Conservation (phyloP, 2,888 invertebrate species). For the Drosophila mimica region DNA sequence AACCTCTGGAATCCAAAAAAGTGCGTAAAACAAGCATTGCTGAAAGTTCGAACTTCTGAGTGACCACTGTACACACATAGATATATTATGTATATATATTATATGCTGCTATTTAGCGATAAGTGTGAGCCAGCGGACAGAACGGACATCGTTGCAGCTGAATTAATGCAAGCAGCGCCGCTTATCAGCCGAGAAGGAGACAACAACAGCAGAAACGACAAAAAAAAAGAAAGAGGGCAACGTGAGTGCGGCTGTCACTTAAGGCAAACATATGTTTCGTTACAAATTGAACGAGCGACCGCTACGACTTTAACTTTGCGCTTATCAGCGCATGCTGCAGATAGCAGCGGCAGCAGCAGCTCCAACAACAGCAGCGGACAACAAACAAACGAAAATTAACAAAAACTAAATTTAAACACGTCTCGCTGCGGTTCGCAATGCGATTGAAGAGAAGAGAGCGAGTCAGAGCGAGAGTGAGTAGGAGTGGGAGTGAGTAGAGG, state of each 20-base stretch:
- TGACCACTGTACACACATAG: not conserved
- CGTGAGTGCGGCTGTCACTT: conserved; percentile 74
- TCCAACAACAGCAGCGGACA: conserved; percentile 33
- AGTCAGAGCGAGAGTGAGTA: conserved; percentile 12
- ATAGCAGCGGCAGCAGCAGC: conserved; percentile 39
- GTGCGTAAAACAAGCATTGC: not conserved
- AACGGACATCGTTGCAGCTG: conserved; percentile 13
- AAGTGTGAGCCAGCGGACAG: not conserved
- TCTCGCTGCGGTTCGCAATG: conserved; percentile 62
- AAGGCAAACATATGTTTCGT: conserved; percentile 73
- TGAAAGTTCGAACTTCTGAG: not conserved
- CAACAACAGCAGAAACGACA: not conserved
- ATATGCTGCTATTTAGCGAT: not conserved
- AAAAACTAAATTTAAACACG: conserved; percentile 77
- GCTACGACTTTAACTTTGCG: conserved; percentile 52
- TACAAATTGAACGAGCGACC: conserved; percentile 74
- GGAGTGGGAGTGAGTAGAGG: conserved; percentile 10
- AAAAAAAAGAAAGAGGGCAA: not conserved
- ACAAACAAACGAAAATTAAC: conserved; percentile 76
- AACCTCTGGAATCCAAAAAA: not conserved
- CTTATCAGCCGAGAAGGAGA: conserved; percentile 42
- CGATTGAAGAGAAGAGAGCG: conserved; percentile 12
- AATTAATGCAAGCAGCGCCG: conserved; percentile 25
- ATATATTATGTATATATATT: not conserved
- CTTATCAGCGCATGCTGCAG: conserved; percentile 68